phyloP scores from a whole-genome alignment of 2,888 invertebrate genomes.

The Archaeoteleia sp. region DNA sequence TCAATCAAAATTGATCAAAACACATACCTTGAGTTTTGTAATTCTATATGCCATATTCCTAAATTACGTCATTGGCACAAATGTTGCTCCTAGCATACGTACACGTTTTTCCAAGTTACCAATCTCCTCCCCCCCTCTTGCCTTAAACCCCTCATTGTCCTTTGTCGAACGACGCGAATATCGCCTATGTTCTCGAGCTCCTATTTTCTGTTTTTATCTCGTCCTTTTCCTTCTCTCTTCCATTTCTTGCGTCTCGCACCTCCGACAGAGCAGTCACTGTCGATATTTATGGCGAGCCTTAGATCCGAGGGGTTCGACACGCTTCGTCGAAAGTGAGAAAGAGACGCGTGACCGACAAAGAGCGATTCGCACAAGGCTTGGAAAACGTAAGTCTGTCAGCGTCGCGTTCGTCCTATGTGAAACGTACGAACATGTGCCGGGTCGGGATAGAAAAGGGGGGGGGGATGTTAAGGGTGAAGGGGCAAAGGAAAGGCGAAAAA shows the following conservation, averaged over 20 bases:
- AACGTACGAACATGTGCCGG: constrained; percentile 16
- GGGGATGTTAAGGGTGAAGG: not conserved
- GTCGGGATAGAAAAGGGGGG: not conserved
- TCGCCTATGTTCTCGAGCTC: constrained; percentile 17
- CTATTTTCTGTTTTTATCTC: constrained; percentile 26
- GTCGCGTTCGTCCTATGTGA: constrained; percentile 58
- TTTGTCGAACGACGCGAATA: too few species aligned
- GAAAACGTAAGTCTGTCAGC: constrained; percentile 68
- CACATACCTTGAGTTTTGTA: too few species aligned
- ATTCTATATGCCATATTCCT: too few species aligned
- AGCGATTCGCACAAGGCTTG: constrained; percentile 1
- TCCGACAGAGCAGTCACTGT: constrained; percentile 64
- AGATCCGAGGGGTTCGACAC: constrained; percentile 62
- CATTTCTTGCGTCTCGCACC: constrained; percentile 30
- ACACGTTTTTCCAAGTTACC: too few species aligned
- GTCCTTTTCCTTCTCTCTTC: constrained; percentile 15
- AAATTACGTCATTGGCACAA: too few species aligned
- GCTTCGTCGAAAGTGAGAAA: constrained; percentile 52
- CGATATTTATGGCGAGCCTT: constrained; percentile 73
- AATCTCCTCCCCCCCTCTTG: too few species aligned
- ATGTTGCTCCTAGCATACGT: too few species aligned
- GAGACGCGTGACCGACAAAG: constrained; percentile 22
- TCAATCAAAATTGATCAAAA: too few species aligned
- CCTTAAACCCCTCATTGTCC: too few species aligned
- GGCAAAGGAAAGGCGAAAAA: constrained; percentile 39